Base-by-base conservation (phyloP, 2,113 vertebrate species). In the Sterna hirundo region DNA sequence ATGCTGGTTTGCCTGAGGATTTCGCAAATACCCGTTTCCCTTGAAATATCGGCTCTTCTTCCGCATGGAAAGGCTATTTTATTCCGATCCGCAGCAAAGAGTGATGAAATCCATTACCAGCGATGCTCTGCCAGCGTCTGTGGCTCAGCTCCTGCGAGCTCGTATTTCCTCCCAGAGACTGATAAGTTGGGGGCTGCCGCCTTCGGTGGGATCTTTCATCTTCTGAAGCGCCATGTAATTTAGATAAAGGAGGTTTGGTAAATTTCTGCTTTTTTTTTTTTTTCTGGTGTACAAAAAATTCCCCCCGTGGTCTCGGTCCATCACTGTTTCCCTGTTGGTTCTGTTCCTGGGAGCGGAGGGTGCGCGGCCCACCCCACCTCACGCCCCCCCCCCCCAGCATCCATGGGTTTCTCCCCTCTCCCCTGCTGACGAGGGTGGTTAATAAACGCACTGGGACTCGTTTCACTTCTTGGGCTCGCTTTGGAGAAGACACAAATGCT, bases 381-480 rank as follows among this genome's bases (percentile, higher is more conserved):
- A 17, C 36, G 10, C n/a, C n/a, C n/a, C n/a, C n/a, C n/a, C n/a
- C 36, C 49, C 62, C 42, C 47, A 0, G 5, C 23, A 5, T 2
- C 22, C 57, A 2, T 1, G 0, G 17, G 6, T 30, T 40, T 38
- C 65, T 27, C 47, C 55, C 46, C 32, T 19, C 30, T 58, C 32
- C 57, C 36, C n/a, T 62, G 32, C 18, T n/a, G 32, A 22, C 13
- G 17, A 10, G 51, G 20, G 7, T 4, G 8, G 22, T 44, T 60
- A 25, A 21, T 15, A 22, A 42, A 5, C 2, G 54, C 55, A 11
- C 19, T 1, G 21, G 54, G 49, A n/a, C 30, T 34, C 3, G 1
- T 47, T n/a, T 60, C 25, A 7, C 51, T 29, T 15, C 57, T 18
- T 19, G 10, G 13, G 64, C 17, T 49, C 14, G 1, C 19, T 20